These are phyloP conservation scores for Phaonia tiefii DNA, from an alignment of 2,888 invertebrate genomes.

Conservation along the genomic window DNA sequence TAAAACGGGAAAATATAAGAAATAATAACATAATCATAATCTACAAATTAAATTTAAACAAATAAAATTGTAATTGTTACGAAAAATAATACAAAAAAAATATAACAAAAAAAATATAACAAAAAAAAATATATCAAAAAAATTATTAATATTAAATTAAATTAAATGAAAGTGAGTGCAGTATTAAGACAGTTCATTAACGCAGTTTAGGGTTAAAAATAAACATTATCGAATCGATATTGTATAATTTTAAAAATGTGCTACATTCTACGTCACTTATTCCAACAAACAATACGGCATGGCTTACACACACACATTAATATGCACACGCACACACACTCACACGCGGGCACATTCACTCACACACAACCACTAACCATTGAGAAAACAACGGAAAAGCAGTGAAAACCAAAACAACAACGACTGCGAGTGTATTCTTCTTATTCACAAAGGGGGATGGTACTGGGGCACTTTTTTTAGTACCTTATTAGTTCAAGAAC, in stretches of 20 bases:
- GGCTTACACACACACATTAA: constrained; percentile 14
- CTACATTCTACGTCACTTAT: constrained; percentile 28
- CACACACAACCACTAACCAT: too few relatives aligned
- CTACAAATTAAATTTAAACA: neutral
- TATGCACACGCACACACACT: constrained; percentile 56
- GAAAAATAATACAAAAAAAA: constrained; percentile 2
- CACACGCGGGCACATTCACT: constrained; percentile 44
- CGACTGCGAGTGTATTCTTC: constrained; percentile 7
- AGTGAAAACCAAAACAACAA: constrained; percentile 20
- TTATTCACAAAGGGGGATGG: constrained; percentile 20
- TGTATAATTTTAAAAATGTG: constrained; percentile 50
- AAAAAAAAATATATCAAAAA: constrained; percentile 18
- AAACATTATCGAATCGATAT: constrained; percentile 52
- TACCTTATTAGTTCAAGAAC: too few relatives aligned
- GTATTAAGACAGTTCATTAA: neutral
- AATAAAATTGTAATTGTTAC: too few relatives aligned
- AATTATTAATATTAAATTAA: constrained; percentile 3
- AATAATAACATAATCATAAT: too few relatives aligned
- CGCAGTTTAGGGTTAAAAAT: neutral
- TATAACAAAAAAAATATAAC: neutral
- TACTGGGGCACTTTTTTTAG: too few relatives aligned
- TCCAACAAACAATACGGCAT: neutral
- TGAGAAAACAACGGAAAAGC: constrained; percentile 12
- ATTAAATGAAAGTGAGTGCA: constrained; percentile 1
- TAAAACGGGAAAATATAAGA: constrained; percentile 12